These are phyloP conservation scores for Dryobates pubescens DNA, from an alignment of 2,797 vertebrate genomes.

Conservation along the genomic window DNA sequence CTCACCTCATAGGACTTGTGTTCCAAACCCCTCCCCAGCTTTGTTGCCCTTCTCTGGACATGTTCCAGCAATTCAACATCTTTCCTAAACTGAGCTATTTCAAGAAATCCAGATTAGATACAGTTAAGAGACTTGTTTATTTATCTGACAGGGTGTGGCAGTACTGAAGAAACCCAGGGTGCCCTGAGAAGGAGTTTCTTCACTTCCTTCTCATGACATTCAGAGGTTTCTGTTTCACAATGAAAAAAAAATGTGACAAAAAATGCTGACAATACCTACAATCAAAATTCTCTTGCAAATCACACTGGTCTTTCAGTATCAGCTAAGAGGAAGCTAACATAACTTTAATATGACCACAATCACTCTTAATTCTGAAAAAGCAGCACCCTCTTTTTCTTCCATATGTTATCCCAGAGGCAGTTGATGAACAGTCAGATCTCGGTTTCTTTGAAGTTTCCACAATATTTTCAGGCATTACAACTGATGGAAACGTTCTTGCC, in stretches of 20 bases:
- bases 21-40: too few relatives aligned
- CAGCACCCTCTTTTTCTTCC: not conserved
- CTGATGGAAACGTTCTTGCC: not conserved
- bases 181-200: constrained; percentile 37
- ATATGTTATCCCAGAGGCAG: not conserved
- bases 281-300: constrained; percentile 19
- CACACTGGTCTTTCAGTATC: not conserved
- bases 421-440: not conserved
- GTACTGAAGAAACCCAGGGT: not conserved
- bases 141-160: constrained; percentile 20
- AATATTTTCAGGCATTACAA: not conserved
- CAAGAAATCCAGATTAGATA: constrained; percentile 24
- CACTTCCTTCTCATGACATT: constrained; percentile 33
- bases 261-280: constrained; percentile 13
- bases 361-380: not conserved
- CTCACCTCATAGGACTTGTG: too few relatives aligned
- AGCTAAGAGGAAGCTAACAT: not conserved
- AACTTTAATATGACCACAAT: not conserved
- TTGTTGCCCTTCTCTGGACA: too few relatives aligned
- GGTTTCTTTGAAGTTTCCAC: constrained; percentile 10
- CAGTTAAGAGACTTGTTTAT: constrained; percentile 41
- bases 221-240: constrained; percentile 55
- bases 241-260: constrained; percentile 17
- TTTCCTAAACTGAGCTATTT: not conserved
- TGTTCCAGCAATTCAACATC: too few relatives aligned